Evolutionary conservation across 2,113 vertebrate species (phyloP).

Genomic region (Probosciger aterrimus): DNA sequence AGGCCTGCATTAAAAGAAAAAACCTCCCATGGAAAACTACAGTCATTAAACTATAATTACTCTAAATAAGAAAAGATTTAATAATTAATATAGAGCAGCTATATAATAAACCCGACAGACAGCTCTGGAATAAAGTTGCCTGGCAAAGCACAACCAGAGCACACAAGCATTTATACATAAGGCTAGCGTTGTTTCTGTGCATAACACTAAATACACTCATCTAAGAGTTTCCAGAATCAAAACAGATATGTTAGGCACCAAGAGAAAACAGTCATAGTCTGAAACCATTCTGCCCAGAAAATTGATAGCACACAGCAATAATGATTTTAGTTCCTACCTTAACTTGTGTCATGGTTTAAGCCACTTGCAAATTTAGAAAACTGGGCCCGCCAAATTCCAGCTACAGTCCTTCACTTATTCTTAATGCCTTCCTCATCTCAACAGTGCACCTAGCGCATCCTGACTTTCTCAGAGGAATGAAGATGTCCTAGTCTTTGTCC

Average conservation of each 20-base stretch:
- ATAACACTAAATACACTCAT: neutral
- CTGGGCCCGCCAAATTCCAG: neutral
- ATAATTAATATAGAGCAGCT: conserved; percentile 50
- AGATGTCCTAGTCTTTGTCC: neutral
- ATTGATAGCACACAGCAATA: neutral
- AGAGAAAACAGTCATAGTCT: neutral
- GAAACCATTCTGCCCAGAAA: neutral
- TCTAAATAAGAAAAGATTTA: conserved; percentile 47
- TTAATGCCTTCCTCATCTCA: neutral
- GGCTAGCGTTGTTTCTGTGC: neutral
- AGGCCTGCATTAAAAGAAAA: neutral
- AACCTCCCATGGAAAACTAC: neutral
- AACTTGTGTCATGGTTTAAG: neutral
- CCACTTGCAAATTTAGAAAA: neutral
- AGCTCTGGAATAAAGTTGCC: neutral
- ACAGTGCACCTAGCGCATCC: neutral
- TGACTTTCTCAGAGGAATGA: neutral
- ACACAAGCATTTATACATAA: neutral
- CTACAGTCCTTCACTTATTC: neutral
- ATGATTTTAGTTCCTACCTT: neutral
- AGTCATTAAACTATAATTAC: conserved; percentile 39
- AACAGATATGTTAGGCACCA: neutral
- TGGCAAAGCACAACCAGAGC: neutral
- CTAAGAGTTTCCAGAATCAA: neutral
- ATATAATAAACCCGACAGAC: conserved; percentile 21